Evolutionary conservation across 2,113 vertebrate species (phyloP).

Genomic region (Scomber colias): DNA sequence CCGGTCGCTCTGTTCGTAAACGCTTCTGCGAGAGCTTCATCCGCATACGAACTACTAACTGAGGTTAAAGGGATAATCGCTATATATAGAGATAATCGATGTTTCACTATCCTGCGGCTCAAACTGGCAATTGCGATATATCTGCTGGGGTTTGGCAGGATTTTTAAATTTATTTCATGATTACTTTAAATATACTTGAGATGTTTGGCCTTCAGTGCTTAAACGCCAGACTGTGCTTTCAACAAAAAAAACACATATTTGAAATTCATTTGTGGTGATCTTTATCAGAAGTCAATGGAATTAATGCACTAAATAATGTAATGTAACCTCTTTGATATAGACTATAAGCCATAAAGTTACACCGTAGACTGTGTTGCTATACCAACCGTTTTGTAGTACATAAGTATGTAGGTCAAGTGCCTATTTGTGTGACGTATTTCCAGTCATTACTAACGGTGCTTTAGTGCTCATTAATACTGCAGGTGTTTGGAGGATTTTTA

Average conservation of each 20-base stretch:
- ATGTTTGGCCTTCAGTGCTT: too few relatives aligned
- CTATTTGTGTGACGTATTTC: too few relatives aligned
- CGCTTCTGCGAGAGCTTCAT: constrained; percentile 5
- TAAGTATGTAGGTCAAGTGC: too few relatives aligned
- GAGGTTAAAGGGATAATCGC: constrained; percentile 37
- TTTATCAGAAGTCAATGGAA: neutral
- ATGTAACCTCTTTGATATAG: neutral
- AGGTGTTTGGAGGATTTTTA: too few relatives aligned
- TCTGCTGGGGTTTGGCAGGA: neutral
- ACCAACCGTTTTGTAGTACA: too few relatives aligned
- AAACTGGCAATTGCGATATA: neutral
- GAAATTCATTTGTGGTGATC: neutral
- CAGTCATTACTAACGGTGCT: too few relatives aligned
- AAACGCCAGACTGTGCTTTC: too few relatives aligned
- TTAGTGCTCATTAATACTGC: too few relatives aligned
- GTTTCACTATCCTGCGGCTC: neutral
- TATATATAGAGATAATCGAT: neutral
- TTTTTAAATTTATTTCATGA: too few relatives aligned
- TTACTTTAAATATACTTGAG: too few relatives aligned
- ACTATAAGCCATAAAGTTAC: neutral
- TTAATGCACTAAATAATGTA: neutral
- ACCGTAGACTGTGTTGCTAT: too few relatives aligned
- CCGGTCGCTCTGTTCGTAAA: constrained; percentile 40
- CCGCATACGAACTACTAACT: constrained; percentile 4
- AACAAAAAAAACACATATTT: neutral